Evolutionary conservation across 2,797 vertebrate genomes (phyloP).

Genomic region (Dallia pectoralis): DNA sequence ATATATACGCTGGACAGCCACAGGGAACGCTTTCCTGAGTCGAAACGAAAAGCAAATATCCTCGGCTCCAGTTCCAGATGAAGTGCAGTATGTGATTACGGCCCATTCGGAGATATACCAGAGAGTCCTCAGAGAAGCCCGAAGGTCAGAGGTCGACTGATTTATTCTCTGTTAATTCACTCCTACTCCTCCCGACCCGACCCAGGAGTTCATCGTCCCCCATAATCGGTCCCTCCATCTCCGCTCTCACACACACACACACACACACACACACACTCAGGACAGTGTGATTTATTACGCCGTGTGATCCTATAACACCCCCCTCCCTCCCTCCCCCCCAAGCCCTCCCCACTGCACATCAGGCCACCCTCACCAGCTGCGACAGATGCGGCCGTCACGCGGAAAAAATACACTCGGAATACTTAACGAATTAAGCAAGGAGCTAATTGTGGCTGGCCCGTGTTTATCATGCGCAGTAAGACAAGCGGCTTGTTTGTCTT

Average conservation of each 20-base stretch:
- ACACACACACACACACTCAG: slow-evolving; percentile 10
- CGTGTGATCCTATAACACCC: not conserved
- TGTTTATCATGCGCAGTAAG: slow-evolving; percentile 77
- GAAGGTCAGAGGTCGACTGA: not conserved
- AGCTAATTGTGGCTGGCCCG: slow-evolving; percentile 81
- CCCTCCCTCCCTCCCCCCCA: not conserved
- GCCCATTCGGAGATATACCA: not conserved
- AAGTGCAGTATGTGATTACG: not conserved
- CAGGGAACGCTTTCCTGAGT: not conserved
- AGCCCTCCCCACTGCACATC: slow-evolving; percentile 10
- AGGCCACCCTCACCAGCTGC: slow-evolving; percentile 60
- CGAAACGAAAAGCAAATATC: not conserved
- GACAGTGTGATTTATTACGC: slow-evolving; percentile 11
- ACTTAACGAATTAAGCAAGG: slow-evolving; percentile 84
- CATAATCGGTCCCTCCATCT: not conserved
- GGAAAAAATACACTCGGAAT: slow-evolving; percentile 81
- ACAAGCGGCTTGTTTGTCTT: slow-evolving; percentile 79
- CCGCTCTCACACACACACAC: too few relatives aligned
- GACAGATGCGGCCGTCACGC: slow-evolving; percentile 78
- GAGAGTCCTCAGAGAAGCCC: not conserved
- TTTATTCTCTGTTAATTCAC: slow-evolving; percentile 4
- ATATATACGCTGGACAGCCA: too few relatives aligned
- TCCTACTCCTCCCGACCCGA: not conserved
- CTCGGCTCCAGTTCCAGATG: not conserved
- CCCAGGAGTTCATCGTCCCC: not conserved